Evolutionary conservation across 2,888 invertebrate genomes (phyloP), one percentile per base, ranked within the genome.

Genomic region (Scaptomyza tumidula): DNA sequence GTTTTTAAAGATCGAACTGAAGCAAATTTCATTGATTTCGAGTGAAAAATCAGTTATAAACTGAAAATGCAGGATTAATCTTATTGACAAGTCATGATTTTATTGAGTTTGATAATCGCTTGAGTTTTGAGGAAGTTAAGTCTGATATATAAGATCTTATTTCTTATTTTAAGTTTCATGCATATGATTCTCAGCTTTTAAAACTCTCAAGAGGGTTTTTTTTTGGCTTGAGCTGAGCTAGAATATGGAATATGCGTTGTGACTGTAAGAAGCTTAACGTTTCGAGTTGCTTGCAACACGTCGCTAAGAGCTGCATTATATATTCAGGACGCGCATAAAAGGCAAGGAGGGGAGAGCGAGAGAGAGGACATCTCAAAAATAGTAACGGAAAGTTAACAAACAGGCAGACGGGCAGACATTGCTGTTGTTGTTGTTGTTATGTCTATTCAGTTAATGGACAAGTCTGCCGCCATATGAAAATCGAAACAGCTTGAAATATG

Each of bases 361-460:
- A 14, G 37, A 45, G 39, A 10, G n/a, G 24, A 31, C 19, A 35
- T 37, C 57, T 35, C 45, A 35, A 44, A 53, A 53, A 54, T 45
- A 35, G 55, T 55, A 66, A 75, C 50, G 72, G 75, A 84, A 78
- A 68, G 58, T 43, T 54, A 61, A 62, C 54, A 37, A 61, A 59
- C 54, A 37, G 63, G 46, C 69, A 44, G 41, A 13, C 11, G 7
- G 19, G 43, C 43, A 44, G 56, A 69, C 76, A 87, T 69, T 69
- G 50, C 75, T 81, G 80, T 67, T 77, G 76, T n/a, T 33, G 33
- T 10, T 37, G 37, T 7, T 39, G 39, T 14, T 39, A 14, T 53
- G 86, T 78, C 80, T 71, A 67, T 71, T 78, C 69, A 58, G 75
- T 83, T 77, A 88, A 88, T 86, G 88, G 80, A 82, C 60, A 39